A percentile compares a stretch with the other conserved stretches of the same genome.
Conservation (phyloP, 2,888 invertebrate species). For the Tortrix viridana region DNA sequence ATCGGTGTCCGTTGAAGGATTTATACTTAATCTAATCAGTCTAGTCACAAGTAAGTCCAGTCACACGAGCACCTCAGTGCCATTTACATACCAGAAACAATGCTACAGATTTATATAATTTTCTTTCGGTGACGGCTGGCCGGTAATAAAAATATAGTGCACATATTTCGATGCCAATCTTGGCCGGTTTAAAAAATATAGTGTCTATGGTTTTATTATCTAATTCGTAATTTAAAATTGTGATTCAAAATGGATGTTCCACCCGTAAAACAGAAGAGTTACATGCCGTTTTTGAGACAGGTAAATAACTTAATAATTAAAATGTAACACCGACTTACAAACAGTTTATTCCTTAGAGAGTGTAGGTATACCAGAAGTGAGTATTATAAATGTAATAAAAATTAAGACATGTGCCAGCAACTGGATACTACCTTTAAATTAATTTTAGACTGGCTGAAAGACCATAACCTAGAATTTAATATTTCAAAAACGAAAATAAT, state of each 20-base stretch:
- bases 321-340: too few species aligned
- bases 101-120: background rate
- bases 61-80: constrained; percentile 3
- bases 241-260: constrained; percentile 34
- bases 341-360: too few species aligned
- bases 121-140: constrained; percentile 4
- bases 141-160: background rate
- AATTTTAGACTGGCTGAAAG: too few species aligned
- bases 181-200: constrained; percentile 4
- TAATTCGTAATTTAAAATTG: constrained; percentile 1
- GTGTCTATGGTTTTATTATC: constrained; percentile 14
- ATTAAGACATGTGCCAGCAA: too few species aligned
- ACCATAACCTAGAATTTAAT: too few species aligned
- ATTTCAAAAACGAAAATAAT: too few species aligned
- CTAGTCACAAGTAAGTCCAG: constrained; percentile 11
- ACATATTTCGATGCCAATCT: background rate
- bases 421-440: too few species aligned
- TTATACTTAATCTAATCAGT: constrained; percentile 16
- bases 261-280: constrained; percentile 33
- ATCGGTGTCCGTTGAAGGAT: constrained; percentile 8
- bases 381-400: too few species aligned
- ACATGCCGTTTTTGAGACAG: constrained; percentile 54
- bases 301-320: constrained; percentile 39
- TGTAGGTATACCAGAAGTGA: too few species aligned
- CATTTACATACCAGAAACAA: background rate